A percentile compares a stretch with the other conserved stretches of the same genome.
phyloP scores from a whole-genome alignment of 2,888 invertebrate species.

The Ornithoptera priamus region DNA sequence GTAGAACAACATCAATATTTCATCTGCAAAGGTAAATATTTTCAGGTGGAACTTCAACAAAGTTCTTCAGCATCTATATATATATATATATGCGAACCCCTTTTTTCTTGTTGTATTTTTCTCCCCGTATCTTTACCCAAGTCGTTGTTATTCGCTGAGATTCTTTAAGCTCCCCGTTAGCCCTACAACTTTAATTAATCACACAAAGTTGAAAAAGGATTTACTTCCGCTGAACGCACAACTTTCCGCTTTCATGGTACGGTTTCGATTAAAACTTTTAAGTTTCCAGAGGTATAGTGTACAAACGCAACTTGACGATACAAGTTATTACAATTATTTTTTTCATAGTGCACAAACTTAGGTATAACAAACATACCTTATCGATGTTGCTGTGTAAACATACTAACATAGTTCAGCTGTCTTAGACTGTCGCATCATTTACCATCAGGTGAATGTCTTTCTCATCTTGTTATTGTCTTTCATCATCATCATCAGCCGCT shows the following conservation, averaged over 20 bases:
- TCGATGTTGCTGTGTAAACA: too few relatives aligned
- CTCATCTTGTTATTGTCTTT: too few relatives aligned
- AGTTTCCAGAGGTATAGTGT: background rate
- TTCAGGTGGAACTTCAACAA: slow-evolving; percentile 7
- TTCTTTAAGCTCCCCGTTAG: slow-evolving; percentile 16
- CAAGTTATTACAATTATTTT: too few relatives aligned
- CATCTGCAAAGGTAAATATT: slow-evolving; percentile 8
- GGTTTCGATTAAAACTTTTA: slow-evolving; percentile 14
- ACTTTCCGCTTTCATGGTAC: slow-evolving; percentile 17
- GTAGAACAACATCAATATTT: background rate
- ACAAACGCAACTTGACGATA: background rate
- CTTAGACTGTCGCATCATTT: too few relatives aligned
- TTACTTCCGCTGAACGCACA: slow-evolving; percentile 17
- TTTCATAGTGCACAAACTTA: too few relatives aligned
- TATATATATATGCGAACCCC: slow-evolving; percentile 9
- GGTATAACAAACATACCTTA: too few relatives aligned
- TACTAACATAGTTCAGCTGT: too few relatives aligned
- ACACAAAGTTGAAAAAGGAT: slow-evolving; percentile 27
- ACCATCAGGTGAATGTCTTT: too few relatives aligned
- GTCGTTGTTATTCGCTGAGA: slow-evolving; percentile 19
- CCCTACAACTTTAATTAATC: slow-evolving; percentile 27
- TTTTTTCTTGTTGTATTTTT: slow-evolving; percentile 13
- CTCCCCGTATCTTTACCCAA: slow-evolving; percentile 8
- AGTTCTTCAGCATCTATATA: slow-evolving; percentile 14
- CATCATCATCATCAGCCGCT: too few relatives aligned